phyloP scores from a whole-genome alignment of 2,113 vertebrate species.

The Mionectes macconnelli region DNA sequence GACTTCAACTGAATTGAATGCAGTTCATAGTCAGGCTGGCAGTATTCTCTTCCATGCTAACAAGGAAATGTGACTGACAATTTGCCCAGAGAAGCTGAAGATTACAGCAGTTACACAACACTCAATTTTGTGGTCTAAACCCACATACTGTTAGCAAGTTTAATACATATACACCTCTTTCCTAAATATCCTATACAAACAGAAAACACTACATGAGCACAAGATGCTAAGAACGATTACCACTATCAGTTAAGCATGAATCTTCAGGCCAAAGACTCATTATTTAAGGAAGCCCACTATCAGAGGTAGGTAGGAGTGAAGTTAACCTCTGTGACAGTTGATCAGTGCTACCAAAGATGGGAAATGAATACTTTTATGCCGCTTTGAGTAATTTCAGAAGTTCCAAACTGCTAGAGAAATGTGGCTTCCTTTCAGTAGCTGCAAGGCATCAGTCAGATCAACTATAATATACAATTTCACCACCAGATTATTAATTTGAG shows the following conservation, averaged over 20 bases:
- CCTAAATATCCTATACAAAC: neutral
- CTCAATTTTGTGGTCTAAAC: neutral
- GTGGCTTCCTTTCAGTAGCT: neutral
- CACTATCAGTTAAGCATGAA: rapidly evolving
- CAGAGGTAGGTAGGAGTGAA: neutral
- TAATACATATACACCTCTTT: neutral
- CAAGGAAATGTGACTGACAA: neutral
- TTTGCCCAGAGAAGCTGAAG: neutral
- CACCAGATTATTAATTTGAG: neutral
- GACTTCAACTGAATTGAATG: neutral
- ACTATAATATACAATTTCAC: neutral
- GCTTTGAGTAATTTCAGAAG: neutral
- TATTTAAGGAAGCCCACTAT: neutral
- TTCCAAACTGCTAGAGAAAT: neutral
- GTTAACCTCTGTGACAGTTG: neutral
- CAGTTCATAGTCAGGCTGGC: neutral
- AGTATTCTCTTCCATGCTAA: neutral
- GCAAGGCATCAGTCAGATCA: neutral
- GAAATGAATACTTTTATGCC: neutral
- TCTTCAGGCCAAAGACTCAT: neutral
- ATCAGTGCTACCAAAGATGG: neutral
- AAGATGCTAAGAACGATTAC: neutral
- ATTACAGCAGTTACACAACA: neutral
- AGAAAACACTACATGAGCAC: neutral
- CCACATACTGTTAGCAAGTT: neutral